These are phyloP conservation scores for Nephrotoma flavescens DNA, from an alignment of 2,888 invertebrate species.

Conservation along the genomic window DNA sequence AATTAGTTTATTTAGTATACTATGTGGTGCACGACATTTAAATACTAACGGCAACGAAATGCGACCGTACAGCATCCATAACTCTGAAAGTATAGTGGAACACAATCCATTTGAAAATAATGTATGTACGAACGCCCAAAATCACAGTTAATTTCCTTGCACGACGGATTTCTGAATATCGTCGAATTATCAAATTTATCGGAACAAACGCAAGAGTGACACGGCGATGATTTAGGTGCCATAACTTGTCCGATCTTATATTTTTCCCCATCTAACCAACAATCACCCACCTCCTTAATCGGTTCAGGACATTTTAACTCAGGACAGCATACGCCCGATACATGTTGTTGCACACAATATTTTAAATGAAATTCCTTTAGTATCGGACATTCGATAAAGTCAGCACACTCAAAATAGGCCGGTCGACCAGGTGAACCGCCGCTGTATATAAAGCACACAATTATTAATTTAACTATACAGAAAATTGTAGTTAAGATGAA, in stretches of 20 bases:
- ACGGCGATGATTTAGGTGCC: conserved; percentile 8
- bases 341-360: not conserved
- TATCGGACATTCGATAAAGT: not conserved
- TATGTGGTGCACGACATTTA: not conserved
- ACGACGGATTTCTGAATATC: conserved; percentile 12
- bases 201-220: conserved; percentile 10
- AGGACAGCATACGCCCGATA: not conserved
- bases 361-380: not conserved
- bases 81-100: conserved; percentile 13
- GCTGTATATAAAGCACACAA: not conserved
- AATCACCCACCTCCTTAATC: conserved; percentile 12
- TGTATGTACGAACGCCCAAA: conserved; percentile 13
- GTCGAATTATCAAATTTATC: conserved; percentile 9
- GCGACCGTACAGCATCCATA: conserved; percentile 6
- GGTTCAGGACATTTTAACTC: not conserved
- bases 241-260: conserved; percentile 15
- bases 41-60: not conserved
- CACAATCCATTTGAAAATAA: conserved; percentile 13
- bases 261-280: not conserved
- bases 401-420: not conserved
- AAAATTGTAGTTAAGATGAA: not conserved
- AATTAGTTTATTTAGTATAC: not conserved
- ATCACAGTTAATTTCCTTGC: conserved; percentile 13
- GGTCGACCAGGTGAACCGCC: not conserved
- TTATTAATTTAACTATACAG: not conserved